These are phyloP conservation scores for Vireo altiloquus DNA, from an alignment of 2,113 vertebrate species.

Conservation along the genomic window DNA sequence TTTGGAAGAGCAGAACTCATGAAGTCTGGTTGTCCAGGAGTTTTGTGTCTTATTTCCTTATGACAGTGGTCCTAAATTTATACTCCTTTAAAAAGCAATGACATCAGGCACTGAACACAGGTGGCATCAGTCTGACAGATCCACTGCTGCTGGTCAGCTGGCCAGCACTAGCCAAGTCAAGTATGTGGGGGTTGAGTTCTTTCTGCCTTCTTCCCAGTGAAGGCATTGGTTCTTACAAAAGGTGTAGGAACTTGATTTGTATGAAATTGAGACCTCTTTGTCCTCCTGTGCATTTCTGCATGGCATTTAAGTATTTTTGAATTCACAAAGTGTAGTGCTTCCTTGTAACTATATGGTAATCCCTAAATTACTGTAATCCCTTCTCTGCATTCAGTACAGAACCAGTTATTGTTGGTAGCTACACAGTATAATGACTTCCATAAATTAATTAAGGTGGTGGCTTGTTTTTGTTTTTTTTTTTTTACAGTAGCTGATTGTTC, in stretches of 20 bases:
- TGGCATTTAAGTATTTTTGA: background rate
- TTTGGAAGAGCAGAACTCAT: background rate
- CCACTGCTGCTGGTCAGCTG: background rate
- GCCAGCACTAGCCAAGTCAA: background rate
- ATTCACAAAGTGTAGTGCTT: slow-evolving; percentile 36
- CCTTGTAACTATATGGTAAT: slow-evolving; percentile 46
- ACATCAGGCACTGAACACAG: background rate
- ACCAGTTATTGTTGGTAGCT: slow-evolving; percentile 30
- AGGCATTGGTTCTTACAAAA: background rate
- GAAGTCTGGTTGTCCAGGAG: background rate
- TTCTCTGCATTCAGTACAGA: slow-evolving; percentile 24
- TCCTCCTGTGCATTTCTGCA: background rate
- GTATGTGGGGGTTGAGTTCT: background rate
- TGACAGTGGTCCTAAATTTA: background rate
- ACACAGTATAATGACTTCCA: slow-evolving; percentile 13
- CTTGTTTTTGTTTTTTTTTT: background rate
- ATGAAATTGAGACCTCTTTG: background rate
- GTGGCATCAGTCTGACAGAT: background rate
- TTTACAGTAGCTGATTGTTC: slow-evolving; percentile 6
- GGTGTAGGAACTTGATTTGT: background rate
- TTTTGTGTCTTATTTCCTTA: background rate
- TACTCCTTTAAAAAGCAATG: background rate
- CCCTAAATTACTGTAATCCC: slow-evolving; percentile 42
- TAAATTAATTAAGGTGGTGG: slow-evolving; percentile 42
- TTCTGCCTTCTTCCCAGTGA: background rate